Evolutionary conservation across 2,797 vertebrate genomes (phyloP).

Genomic region (Vultur gryphus): DNA sequence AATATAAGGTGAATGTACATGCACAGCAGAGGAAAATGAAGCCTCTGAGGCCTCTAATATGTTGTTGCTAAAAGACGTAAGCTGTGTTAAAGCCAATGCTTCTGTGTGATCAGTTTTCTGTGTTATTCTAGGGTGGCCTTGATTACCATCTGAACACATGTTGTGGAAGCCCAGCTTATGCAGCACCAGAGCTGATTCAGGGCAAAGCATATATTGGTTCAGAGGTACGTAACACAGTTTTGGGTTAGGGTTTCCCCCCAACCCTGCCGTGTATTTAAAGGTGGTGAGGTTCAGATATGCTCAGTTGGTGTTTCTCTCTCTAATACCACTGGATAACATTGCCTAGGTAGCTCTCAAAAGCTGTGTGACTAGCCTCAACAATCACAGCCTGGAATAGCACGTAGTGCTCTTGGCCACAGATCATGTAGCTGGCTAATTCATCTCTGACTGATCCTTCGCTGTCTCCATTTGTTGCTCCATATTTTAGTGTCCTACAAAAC

Average conservation of each 20-base stretch:
- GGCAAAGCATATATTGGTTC: slow-evolving; percentile 95
- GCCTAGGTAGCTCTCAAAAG: neutral
- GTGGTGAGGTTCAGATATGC: neutral
- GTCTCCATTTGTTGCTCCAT: neutral
- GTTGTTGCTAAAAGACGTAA: neutral
- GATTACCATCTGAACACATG: slow-evolving; percentile 89
- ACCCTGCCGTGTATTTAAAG: rapidly evolving
- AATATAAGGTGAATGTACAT: neutral
- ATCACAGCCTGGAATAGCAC: neutral
- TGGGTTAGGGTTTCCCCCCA: rapidly evolving
- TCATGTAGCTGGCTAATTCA: neutral
- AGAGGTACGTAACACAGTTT: slow-evolving; percentile 73
- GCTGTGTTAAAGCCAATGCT: neutral
- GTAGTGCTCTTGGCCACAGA: neutral
- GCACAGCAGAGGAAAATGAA: neutral
- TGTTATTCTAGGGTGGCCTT: slow-evolving; percentile 82
- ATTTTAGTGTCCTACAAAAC: too few species aligned
- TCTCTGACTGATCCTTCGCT: neutral
- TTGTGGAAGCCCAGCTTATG: slow-evolving; percentile 94
- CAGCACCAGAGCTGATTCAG: slow-evolving; percentile 93
- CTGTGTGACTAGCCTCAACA: neutral
- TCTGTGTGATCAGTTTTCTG: neutral
- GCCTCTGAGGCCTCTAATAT: neutral
- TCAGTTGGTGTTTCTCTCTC: neutral
- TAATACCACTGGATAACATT: rapidly evolving